Percentiles rank a stretch among this genome's conserved stretches.
Conservation (phyloP, 1,140 invertebrate genomes). For the Lethocerus indicus region DNA sequence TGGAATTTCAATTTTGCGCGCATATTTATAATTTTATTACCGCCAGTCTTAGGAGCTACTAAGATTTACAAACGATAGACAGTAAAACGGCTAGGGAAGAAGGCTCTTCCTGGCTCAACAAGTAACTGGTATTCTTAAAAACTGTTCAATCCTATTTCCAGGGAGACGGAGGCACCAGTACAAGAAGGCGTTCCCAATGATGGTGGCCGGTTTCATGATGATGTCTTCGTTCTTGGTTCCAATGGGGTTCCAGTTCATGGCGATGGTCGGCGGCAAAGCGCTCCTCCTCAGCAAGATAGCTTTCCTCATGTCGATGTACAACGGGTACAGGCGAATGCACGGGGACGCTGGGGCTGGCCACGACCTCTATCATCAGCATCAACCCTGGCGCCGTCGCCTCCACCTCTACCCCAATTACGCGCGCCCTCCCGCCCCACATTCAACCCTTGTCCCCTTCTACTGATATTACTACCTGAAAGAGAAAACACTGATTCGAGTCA, state of each 20-base stretch:
- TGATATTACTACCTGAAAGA: too few relatives aligned
- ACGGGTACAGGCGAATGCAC: conserved; percentile 14
- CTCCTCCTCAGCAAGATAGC: conserved; percentile 22
- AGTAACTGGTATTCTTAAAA: too few relatives aligned
- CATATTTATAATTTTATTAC: too few relatives aligned
- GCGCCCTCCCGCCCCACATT: too few relatives aligned
- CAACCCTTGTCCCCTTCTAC: too few relatives aligned
- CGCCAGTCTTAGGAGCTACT: too few relatives aligned
- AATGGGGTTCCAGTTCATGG: conserved; percentile 23
- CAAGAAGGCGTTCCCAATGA: conserved; percentile 21
- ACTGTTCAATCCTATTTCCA: neutral
- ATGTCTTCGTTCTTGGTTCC: conserved; percentile 21
- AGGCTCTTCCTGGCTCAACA: neutral
- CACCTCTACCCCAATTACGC: too few relatives aligned
- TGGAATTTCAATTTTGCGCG: too few relatives aligned
- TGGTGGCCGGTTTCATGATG: conserved; percentile 22
- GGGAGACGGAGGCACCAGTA: conserved; percentile 17
- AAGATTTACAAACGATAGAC: too few relatives aligned
- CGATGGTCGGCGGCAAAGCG: conserved; percentile 22
- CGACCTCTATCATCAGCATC: conserved; percentile 4
- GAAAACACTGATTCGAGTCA: too few relatives aligned
- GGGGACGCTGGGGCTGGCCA: neutral
- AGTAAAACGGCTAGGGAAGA: too few relatives aligned
- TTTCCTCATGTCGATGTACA: conserved; percentile 18
- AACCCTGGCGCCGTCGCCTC: neutral